Base-by-base conservation (phyloP, 2,888 invertebrate genomes). In the Spodoptera littoralis region DNA sequence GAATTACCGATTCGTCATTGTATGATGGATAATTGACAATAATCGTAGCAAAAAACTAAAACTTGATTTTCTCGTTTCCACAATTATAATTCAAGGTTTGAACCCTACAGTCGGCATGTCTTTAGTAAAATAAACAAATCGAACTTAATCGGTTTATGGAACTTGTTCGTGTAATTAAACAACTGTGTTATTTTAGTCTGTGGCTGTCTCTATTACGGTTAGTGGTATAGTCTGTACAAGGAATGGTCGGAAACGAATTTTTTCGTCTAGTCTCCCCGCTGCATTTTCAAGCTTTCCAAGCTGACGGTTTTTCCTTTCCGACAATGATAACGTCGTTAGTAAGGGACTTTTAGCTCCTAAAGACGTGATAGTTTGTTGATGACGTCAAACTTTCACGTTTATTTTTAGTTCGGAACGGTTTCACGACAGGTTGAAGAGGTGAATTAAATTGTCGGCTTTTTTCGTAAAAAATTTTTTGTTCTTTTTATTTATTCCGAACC, bases 321-420 rank as follows among this genome's bases (percentile, higher is more conserved):
- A 85, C 86, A 85, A 83, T 88, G 92, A 92, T 93, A 93, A 92
- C 88, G 89, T 89, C 89, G 89, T 92, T 90, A 90, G 85, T 77
- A 80, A 77, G 81, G 84, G 83, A 87, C 87, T 89, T 87, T 82
- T 83, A 80, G 83, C 79, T 81, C 76, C 77, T 84, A 82, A 86
- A 81, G 84, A 87, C 84, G 84, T 82, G 84, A 86, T 88, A 88
- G 85, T 84, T 88, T 84, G 80, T 80, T 82, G 73, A 80, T 80
- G 70, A 56, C 52, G 36, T 68, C 66, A 60, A 76, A 70, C 50
- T 71, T 68, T 43, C 47, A 47, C 46, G 50, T 70, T 77, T 75
- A 61, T 67, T 75, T 79, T 57, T 65, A 68, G 64, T 81, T 83
- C 67, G 51, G 45, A 58, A 53, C 6, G 36, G 47, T 61, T 70